A percentile compares a stretch with the other conserved stretches of the same genome.
Evolutionary conservation across 2,797 vertebrate species (phyloP).

Genomic region (Sebastes minor): DNA sequence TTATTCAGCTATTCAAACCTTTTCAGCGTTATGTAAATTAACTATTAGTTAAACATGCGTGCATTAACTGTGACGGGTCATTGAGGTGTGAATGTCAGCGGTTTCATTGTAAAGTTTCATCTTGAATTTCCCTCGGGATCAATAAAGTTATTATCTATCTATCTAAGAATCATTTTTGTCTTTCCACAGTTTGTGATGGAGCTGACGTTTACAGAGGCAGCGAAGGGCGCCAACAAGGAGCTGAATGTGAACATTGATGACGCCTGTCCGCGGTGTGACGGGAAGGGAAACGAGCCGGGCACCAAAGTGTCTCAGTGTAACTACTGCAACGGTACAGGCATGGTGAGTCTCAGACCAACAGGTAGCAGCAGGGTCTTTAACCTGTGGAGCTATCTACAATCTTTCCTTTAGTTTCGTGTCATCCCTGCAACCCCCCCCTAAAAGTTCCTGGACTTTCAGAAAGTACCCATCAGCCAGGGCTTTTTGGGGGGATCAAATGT

Average conservation of each 20-base stretch:
- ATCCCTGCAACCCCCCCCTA: neutral
- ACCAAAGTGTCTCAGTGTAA: slow-evolving; percentile 89
- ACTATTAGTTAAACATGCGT: neutral
- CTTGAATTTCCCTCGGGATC: no score
- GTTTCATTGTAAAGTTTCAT: neutral
- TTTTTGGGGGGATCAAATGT: neutral
- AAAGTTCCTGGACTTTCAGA: neutral
- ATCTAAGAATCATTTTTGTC: neutral
- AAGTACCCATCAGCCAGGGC: neutral
- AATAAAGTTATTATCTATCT: no score
- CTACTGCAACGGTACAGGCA: slow-evolving; percentile 92
- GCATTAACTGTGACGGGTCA: neutral
- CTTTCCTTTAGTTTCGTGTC: neutral
- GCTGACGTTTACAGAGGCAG: slow-evolving; percentile 92
- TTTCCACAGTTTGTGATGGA: slow-evolving; percentile 92
- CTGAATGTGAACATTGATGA: slow-evolving; percentile 87
- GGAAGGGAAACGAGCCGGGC: slow-evolving; percentile 90
- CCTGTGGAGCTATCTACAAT: neutral
- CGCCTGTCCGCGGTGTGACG: slow-evolving; percentile 88
- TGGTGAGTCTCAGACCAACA: slow-evolving; percentile 79
- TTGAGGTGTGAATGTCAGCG: neutral
- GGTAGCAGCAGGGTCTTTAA: neutral
- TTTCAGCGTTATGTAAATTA: no score
- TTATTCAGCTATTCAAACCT: no score
- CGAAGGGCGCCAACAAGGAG: slow-evolving; percentile 91